Base-by-base conservation (phyloP, 2,113 vertebrate genomes). In the Hiodon tergisus region DNA sequence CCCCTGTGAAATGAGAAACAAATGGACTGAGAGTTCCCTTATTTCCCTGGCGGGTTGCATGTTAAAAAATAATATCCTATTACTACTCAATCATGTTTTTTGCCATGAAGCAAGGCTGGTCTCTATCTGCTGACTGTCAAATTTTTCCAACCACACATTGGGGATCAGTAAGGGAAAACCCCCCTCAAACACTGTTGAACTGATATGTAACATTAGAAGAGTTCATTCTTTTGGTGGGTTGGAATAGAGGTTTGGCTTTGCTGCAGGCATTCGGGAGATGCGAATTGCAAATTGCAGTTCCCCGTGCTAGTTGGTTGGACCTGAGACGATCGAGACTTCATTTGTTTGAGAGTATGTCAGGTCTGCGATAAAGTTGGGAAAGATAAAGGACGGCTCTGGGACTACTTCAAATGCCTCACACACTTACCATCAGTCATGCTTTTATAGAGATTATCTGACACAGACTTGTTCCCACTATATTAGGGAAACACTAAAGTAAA, bases 1-100 rank as follows among this genome's bases (percentile, higher is more conserved):
- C n/a, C 54, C 57, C 5, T 13, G 5, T 14, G 55, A 60, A 59
- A 72, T 57, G 57, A 59, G 69, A 72, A 58, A 72, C 70, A 55
- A 60, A 60, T 72, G 47, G 4, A 58, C 47, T 11, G 54, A 71
- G 46, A 58, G 16, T n/a, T 57, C 11, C 7, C 6, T 60, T 60
- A 72, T 57, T 5, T 10, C 70, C 57, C 4, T 59, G 31, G 70
- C 5, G 46, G 17, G 46, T 67, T 67, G 65, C 31, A 58, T 60
- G 31, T 72, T 59, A 47, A 55, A n/a, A 50, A 48, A 50, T 10
- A 31, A 31, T 48, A 14, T 72, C 51, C 13, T 50, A 60, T 59
- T 59, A 14, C n/a, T 59, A 46, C 13, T 3, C 57, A n/a, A 46
- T 16, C 3, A 50, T 54, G 6, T 72, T 50, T 10, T 1, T 46